Evolutionary conservation across 1,140 invertebrate species (phyloP).

Genomic region (Zaprionus tsacasi): DNA sequence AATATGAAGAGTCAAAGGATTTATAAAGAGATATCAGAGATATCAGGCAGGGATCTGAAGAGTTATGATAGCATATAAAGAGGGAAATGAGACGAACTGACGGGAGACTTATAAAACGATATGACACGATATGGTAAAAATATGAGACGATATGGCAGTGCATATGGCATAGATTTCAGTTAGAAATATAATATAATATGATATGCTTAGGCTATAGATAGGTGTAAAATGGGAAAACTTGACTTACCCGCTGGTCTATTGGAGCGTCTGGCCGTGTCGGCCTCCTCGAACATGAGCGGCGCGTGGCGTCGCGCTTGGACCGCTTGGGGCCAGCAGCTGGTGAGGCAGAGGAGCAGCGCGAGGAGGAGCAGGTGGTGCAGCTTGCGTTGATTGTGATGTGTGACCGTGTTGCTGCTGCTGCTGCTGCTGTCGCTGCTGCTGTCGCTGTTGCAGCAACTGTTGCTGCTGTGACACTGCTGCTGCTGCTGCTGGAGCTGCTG

Average conservation of each 20-base stretch:
- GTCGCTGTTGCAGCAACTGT: neutral
- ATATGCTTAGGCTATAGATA: too few relatives aligned
- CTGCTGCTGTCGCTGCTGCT: constrained; percentile 8
- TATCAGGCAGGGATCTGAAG: too few relatives aligned
- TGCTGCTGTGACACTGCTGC: neutral
- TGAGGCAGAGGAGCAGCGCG: constrained; percentile 58
- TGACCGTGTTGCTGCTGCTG: constrained; percentile 20
- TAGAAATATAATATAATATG: too few relatives aligned
- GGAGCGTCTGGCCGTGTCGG: constrained; percentile 73
- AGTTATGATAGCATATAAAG: too few relatives aligned
- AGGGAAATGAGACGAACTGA: too few relatives aligned
- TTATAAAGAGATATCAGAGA: too few relatives aligned
- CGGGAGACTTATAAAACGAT: too few relatives aligned
- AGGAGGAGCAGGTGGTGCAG: constrained; percentile 70
- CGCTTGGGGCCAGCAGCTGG: constrained; percentile 36
- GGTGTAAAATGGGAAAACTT: neutral
- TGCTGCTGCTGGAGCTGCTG: constrained; percentile 26
- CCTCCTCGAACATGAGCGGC: constrained; percentile 77
- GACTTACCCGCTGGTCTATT: constrained; percentile 83
- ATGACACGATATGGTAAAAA: too few relatives aligned
- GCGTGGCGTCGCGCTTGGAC: constrained; percentile 74
- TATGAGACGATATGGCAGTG: too few relatives aligned
- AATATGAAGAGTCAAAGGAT: too few relatives aligned
- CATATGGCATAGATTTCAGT: too few relatives aligned
- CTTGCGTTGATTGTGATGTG: constrained; percentile 30